Conservation (phyloP, 2,888 invertebrate species). For the Melanchra persicariae region DNA sequence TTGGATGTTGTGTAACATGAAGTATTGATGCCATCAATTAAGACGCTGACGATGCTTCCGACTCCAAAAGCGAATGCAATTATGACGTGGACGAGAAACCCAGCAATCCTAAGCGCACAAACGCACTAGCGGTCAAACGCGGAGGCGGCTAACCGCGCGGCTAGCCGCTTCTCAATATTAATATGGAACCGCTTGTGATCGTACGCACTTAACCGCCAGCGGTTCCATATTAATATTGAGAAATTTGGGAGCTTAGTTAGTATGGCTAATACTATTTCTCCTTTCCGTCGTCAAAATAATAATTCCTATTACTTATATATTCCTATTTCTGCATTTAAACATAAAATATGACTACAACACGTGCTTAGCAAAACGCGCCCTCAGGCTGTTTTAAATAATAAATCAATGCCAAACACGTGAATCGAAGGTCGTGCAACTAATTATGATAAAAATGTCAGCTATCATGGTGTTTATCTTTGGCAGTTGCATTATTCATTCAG, state of each 20-base stretch:
- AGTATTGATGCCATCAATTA: neutral
- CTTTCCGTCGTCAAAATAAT: neutral
- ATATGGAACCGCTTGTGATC: no score
- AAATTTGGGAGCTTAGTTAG: no score
- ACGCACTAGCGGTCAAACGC: no score
- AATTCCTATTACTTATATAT: neutral
- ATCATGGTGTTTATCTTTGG: conserved; percentile 19
- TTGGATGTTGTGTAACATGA: neutral
- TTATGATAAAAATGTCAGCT: conserved; percentile 14
- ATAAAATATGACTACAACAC: conserved; percentile 15
- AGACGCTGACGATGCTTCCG: neutral
- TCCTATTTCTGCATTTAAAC: conserved; percentile 1
- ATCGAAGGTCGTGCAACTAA: conserved; percentile 16
- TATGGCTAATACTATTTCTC: neutral
- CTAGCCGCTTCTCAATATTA: no score
- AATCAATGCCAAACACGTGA: conserved; percentile 27
- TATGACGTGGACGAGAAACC: neutral
- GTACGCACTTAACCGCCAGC: no score
- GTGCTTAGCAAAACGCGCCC: neutral
- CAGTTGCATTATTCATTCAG: conserved; percentile 1
- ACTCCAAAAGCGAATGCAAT: neutral
- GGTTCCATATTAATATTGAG: no score
- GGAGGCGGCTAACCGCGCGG: no score
- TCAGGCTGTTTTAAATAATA: conserved; percentile 1
- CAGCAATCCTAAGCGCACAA: no score